Evolutionary conservation across 2,113 vertebrate genomes (phyloP), one percentile per base, ranked within the genome.

Genomic region (Apteryx owenii): DNA sequence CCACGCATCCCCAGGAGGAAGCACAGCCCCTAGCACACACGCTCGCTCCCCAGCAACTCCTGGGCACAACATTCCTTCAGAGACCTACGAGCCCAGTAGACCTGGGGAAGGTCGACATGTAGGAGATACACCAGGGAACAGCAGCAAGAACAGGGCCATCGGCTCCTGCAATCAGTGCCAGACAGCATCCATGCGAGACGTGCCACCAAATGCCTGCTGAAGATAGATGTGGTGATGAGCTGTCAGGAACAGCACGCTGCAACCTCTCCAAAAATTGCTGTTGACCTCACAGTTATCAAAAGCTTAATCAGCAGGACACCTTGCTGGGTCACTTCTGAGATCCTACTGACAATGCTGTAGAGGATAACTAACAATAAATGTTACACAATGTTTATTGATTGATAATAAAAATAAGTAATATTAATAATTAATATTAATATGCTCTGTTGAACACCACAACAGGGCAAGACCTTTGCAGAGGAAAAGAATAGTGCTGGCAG

Each of bases 1-100:
- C 20, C 51, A 71, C 15, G 26, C 65, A 42, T 28, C n/a, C 68
- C 44, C 46, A 89, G 46, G 46, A 48, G 46, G 18, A 48, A 48
- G 46, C 18, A 48, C 46, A 48, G 19, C 44, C 17, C 46, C 46
- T 18, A 19, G 46, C 46, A 48, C 7, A 6, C 46, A 38, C 1
- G 0, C 3, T 2, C 38, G 42, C 19, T 85, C 62, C 20, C 1
- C 3, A 48, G 51, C 23, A 56, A n/a, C 1, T 5, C 16, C 38
- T 1, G 0, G 2, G n/a, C 44, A 61, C 48, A 75, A 42, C 78
- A 70, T 29, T 17, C 48, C 56, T 40, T 31, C 56, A 33, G 29
- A 44, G 65, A 87, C 60, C 77, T 14, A 14, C 46, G n/a, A 48
- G 73, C 36, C 33, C 3, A 1, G 81, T 29, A 0, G 0, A 38